phyloP scores from a whole-genome alignment of 2,888 invertebrate species.

The Nebria salina region DNA sequence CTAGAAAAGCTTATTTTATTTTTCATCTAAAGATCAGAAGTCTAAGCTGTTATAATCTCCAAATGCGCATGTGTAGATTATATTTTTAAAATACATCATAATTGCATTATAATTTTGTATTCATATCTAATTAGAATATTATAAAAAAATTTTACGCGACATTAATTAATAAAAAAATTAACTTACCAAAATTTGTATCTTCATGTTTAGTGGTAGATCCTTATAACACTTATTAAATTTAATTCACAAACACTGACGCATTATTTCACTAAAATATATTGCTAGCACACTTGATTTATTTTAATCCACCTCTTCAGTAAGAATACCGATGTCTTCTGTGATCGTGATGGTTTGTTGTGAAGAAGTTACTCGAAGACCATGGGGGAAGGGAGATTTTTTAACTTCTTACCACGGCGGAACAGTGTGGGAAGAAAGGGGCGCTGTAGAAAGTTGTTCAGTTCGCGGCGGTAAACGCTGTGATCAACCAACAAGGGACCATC shows the following conservation, averaged over 20 bases:
- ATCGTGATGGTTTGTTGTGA: conserved; percentile 35
- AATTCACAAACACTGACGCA: background rate
- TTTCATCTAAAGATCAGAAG: too few species aligned
- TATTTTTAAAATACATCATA: too few species aligned
- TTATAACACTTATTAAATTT: background rate
- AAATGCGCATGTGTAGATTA: too few species aligned
- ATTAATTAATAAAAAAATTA: background rate
- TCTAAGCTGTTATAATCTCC: too few species aligned
- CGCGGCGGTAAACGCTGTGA: background rate
- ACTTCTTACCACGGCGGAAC: conserved; percentile 26
- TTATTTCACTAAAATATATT: background rate
- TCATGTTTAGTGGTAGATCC: background rate
- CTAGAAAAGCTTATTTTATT: too few species aligned
- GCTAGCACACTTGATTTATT: background rate
- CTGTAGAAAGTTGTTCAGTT: conserved; percentile 40
- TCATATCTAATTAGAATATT: too few species aligned
- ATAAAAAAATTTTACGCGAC: too few species aligned
- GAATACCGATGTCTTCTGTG: conserved; percentile 26
- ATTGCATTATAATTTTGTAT: too few species aligned
- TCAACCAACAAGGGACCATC: conserved; percentile 10
- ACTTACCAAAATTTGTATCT: background rate
- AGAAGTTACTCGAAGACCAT: conserved; percentile 21
- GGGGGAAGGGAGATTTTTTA: conserved; percentile 27
- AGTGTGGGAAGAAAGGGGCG: conserved; percentile 42
- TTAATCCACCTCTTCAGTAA: conserved; percentile 32